Conservation (phyloP, 1,140 invertebrate genomes). For the Aphaenogaster ashmeadi region DNA sequence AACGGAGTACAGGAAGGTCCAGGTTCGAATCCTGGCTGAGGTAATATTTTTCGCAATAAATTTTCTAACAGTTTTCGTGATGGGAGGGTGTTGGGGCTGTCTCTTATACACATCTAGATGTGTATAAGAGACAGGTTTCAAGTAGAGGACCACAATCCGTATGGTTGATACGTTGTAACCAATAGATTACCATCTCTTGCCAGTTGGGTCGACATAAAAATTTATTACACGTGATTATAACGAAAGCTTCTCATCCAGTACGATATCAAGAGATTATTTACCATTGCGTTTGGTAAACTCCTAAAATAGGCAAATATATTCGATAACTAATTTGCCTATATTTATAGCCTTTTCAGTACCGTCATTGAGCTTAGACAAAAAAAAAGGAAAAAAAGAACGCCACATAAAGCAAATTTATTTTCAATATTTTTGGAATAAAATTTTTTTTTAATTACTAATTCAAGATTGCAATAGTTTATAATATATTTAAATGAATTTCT, state of each 20-base stretch:
- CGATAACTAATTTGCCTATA: not conserved
- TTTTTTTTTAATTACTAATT: not conserved
- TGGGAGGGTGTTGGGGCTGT: no score
- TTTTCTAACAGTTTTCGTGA: no score
- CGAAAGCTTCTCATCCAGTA: not conserved
- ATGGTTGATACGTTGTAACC: no score
- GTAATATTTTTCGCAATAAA: no score
- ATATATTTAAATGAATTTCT: not conserved
- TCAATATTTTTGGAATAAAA: not conserved
- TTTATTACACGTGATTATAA: no score
- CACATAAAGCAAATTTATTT: not conserved
- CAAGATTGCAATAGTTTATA: not conserved
- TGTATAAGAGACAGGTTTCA: no score
- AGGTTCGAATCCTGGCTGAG: no score
- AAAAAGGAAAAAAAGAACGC: not conserved
- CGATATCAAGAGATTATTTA: not conserved
- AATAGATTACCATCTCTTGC: no score
- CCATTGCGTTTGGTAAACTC: not conserved
- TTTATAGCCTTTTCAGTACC: not conserved
- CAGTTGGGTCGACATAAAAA: no score
- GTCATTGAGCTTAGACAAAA: not conserved
- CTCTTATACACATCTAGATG: no score
- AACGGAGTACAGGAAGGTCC: no score
- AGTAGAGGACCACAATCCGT: no score
- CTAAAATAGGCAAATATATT: not conserved